Evolutionary conservation across 2,113 vertebrate genomes (phyloP), one percentile per base, ranked within the genome.

Genomic region (Phoxinus phoxinus): DNA sequence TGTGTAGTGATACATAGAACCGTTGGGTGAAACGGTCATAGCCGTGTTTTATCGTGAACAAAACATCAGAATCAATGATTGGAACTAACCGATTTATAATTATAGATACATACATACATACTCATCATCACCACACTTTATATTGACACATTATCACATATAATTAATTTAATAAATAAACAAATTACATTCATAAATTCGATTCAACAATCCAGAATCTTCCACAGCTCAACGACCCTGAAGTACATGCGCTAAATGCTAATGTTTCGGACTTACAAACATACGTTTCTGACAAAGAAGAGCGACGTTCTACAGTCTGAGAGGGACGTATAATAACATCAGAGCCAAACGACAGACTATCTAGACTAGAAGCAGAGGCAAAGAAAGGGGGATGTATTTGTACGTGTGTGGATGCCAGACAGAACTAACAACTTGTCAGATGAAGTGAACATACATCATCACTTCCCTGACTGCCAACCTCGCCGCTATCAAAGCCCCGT

Each of bases 361-460:
- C 59, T 27, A 30, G 35, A 63, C 35, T 8, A 61, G 58, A 19
- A 25, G 21, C 59, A 80, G 35, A 27, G 59, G 7, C 35, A 63
- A 80, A 80, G 1, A 2, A 44, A 9, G 9, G 17, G 27, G 59
- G 56, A 79, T 46, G 58, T 63, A 11, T 65, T 46, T 32, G 12
- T n/a, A 35, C 9, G 44, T 41, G 61, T 13, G 25, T 53, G 59
- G 44, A 37, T 78, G 84, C 32, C 80, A 88, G 63, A 86, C 83
- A 84, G 74, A 78, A 73, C 78, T 53, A 86, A 82, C 84, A 75
- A 82, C 17, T 82, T 80, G 87, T 88, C 87, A 86, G 81, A 84
- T 86, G 79, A 84, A 85, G 80, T 86, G 85, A 75, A 86, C 69
- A 48, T 84, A 83, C 67, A 86, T 86, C 83, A 84, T 79, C 84